Percentiles rank a stretch among this genome's conserved stretches.
Conservation (phyloP, 1,140 invertebrate species). For the Pseudachorutes palmiensis region DNA sequence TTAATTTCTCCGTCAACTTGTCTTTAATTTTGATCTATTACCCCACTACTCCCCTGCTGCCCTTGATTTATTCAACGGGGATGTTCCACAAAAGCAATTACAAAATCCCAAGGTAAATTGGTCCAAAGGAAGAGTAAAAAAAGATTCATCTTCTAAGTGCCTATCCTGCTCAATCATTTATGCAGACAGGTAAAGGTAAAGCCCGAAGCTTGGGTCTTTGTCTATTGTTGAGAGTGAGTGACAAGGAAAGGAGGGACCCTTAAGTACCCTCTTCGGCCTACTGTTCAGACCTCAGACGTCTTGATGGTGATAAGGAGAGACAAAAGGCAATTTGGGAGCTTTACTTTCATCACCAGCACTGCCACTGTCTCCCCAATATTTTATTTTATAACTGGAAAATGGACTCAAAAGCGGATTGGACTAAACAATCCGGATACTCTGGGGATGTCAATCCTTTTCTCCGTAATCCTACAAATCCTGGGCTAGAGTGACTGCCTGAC, state of each 20-base stretch:
- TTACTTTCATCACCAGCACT: neutral
- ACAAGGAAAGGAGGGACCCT: neutral
- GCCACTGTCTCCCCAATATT: neutral
- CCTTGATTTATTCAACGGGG: neutral
- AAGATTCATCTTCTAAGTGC: neutral
- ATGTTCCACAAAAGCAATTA: slow-evolving; percentile 3
- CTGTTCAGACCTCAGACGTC: neutral
- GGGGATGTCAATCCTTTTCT: slow-evolving; percentile 5
- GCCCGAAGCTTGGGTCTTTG: neutral
- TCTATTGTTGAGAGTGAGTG: neutral
- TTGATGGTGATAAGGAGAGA: neutral
- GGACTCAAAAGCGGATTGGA: neutral
- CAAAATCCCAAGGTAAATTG: neutral
- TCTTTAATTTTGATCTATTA: neutral
- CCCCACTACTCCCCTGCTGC: no score
- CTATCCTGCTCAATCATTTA: neutral
- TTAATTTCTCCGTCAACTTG: neutral
- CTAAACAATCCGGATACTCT: neutral
- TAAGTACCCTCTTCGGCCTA: neutral
- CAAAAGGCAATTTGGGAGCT: slow-evolving; percentile 8
- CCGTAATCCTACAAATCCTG: neutral
- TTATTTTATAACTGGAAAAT: no score
- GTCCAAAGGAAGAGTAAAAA: neutral
- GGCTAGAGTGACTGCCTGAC: neutral
- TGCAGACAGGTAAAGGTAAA: neutral